A percentile compares a stretch with the other conserved stretches of the same genome.
Conservation (phyloP, 2,888 invertebrate species). For the Melanchra persicariae region DNA sequence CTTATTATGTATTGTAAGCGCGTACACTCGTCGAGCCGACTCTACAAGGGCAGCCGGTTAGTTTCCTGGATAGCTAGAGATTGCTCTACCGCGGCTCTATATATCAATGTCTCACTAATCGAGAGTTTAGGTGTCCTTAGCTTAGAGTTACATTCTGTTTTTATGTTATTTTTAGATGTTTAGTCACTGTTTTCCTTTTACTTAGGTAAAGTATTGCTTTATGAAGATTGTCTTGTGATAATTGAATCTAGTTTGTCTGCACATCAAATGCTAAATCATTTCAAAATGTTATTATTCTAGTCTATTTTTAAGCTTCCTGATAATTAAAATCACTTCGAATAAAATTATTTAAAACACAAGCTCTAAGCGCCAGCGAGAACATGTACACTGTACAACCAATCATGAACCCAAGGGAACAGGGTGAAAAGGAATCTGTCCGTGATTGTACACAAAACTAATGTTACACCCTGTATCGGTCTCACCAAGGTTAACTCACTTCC, state of each 20-base stretch:
- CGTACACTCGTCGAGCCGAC: constrained; percentile 65
- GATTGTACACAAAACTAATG: constrained; percentile 30
- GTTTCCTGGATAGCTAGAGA: constrained; percentile 83
- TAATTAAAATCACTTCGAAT: too few species aligned
- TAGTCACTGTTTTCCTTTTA: constrained; percentile 33
- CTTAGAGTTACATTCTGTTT: constrained; percentile 28
- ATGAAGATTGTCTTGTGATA: not conserved
- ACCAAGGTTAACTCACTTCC: constrained; percentile 70
- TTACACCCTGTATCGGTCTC: constrained; percentile 65
- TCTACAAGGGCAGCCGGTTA: constrained; percentile 85
- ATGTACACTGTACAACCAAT: not conserved
- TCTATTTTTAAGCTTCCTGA: too few species aligned
- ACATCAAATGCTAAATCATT: not conserved
- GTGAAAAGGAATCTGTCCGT: not conserved
- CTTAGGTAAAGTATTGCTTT: not conserved
- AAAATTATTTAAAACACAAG: not conserved
- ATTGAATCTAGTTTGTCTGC: too few species aligned
- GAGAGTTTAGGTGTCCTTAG: constrained; percentile 63
- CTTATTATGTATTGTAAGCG: constrained; percentile 67
- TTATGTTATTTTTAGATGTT: constrained; percentile 44
- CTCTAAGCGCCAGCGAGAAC: constrained; percentile 3
- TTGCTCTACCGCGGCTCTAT: constrained; percentile 71
- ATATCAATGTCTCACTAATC: constrained; percentile 58
- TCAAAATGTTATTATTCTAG: too few species aligned
- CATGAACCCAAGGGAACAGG: not conserved